phyloP scores from a whole-genome alignment of 2,888 invertebrate species.

The Netelia fuscicornis region DNA sequence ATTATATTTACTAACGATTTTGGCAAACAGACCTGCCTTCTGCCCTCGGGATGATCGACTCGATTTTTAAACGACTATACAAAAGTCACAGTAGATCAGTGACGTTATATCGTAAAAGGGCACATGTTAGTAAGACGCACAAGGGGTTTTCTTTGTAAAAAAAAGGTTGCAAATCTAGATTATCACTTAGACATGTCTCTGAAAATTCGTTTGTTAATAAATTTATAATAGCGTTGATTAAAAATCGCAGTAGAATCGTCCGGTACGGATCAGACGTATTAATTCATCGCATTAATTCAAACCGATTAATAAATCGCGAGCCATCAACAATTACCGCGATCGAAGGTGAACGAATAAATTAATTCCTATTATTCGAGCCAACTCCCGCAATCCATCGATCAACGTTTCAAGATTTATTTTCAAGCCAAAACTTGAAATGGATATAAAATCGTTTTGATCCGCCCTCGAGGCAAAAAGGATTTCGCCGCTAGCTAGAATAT shows the following conservation, averaged over 20 bases:
- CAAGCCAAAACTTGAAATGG: constrained; percentile 21
- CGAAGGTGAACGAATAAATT: constrained; percentile 4
- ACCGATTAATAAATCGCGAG: neutral
- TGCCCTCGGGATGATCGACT: constrained; percentile 32
- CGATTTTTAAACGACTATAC: constrained; percentile 33
- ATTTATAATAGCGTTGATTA: no score
- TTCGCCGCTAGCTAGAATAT: neutral
- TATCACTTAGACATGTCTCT: no score
- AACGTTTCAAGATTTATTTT: constrained; percentile 19
- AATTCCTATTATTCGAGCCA: neutral
- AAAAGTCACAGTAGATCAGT: neutral
- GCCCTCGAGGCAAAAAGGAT: constrained; percentile 10
- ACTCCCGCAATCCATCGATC: constrained; percentile 56
- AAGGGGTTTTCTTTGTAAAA: neutral
- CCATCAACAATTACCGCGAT: constrained; percentile 15
- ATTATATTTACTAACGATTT: constrained; percentile 67
- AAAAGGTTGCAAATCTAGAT: neutral
- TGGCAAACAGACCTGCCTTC: constrained; percentile 41
- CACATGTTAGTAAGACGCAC: neutral
- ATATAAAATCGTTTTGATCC: constrained; percentile 50
- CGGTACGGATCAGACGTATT: neutral
- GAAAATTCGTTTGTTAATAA: no score
- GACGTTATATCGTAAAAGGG: neutral
- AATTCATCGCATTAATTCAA: neutral
- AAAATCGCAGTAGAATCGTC: no score